A percentile compares a stretch with the other conserved stretches of the same genome.
Evolutionary conservation across 2,888 invertebrate species (phyloP).

Genomic region (Drosophila gaucha): DNA sequence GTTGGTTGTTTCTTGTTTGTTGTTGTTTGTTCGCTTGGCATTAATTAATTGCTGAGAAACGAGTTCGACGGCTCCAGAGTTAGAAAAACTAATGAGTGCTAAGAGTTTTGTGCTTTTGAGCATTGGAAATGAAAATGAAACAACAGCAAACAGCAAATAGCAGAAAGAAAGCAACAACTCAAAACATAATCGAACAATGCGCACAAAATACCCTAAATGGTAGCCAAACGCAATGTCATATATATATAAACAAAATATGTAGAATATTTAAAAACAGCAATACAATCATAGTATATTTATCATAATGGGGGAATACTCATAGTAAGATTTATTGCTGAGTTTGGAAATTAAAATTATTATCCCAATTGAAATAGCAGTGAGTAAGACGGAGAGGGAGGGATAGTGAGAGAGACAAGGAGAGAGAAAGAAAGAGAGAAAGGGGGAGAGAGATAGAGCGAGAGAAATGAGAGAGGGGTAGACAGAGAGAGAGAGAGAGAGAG

Average conservation of each 20-base stretch:
- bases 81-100: conserved; percentile 74
- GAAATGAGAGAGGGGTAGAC: no score
- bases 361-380: no score
- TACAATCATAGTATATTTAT: not conserved
- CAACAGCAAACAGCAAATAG: conserved; percentile 44
- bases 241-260: conserved; percentile 3
- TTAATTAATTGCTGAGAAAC: conserved; percentile 81
- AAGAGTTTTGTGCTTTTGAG: conserved; percentile 50
- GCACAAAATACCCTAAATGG: conserved; percentile 30
- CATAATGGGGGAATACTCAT: not conserved
- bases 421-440: not conserved
- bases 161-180: conserved; percentile 34
- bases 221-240: not conserved
- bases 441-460: no score
- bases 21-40: conserved; percentile 61
- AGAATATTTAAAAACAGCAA: not conserved
- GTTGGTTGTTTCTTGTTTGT: conserved; percentile 38
- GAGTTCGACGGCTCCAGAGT: conserved; percentile 58
- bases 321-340: rapidly evolving
- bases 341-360: no score
- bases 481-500: no score
- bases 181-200: conserved; percentile 11
- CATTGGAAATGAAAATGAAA: conserved; percentile 76
- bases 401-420: not conserved
- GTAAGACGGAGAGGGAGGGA: no score